Base-by-base conservation (phyloP, 2,113 vertebrate genomes). In the Lamprologus speciosus region DNA sequence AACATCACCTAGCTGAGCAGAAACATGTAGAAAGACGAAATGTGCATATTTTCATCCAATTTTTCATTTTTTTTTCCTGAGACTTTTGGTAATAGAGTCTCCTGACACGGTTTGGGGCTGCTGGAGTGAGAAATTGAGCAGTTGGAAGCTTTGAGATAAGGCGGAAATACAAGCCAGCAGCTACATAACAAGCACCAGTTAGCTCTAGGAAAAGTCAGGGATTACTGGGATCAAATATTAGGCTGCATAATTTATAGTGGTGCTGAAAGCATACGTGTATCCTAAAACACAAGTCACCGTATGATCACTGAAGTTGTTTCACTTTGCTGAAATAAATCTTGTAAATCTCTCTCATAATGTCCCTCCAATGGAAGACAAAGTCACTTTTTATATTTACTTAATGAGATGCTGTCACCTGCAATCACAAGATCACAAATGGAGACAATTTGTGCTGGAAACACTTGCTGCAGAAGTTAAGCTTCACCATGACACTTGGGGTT, bases 401-500 rank as follows among this genome's bases (percentile, higher is more conserved):
- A 89, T 88, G 87, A 92, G 60, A 78, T 73, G 60, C 42, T 90
- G 81, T 90, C 81, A 86, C 47, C 70, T 81, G 68, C 80, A 84
- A 85, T 82, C 75, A 75, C 53, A 23, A 37, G 54, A 83, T 91
- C 73, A 87, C 16, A 83, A 13, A 65, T 60, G 87, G 19, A 73
- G 82, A 86, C 87, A 91, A 92, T 94, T 92, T 94, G 80, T 87
- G 83, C 42, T 70, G 88, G 54, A 75, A 85, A 37, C 6, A 68
- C 11, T 45, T 3, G 16, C 86, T 60, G 53, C 14, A 8, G 58
- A 86, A 51, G 21, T 47, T 78, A 85, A 90, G 83, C 80, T 58
- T 88, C 51, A 4, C 50, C 82, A 10, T 84, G 87, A 75, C 87
- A 82, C 80, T 13, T 3, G 9, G 75, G 68, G 87, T 86, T 86